Conservation (phyloP, 2,113 vertebrate species). For the Peromyscus californicus region DNA sequence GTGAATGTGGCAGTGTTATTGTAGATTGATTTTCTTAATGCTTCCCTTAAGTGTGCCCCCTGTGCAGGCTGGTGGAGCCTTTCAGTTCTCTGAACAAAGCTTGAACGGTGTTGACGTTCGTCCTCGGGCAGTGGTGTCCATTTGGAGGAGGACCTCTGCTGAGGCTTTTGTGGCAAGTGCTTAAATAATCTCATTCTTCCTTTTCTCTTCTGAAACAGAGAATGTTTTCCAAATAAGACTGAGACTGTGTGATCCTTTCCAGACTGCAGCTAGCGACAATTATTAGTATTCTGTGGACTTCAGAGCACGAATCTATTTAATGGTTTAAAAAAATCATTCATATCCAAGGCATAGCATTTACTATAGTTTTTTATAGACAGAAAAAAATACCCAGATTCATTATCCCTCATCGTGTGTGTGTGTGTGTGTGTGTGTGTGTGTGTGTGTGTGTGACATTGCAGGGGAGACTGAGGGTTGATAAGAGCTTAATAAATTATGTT, state of each 20-base stretch:
- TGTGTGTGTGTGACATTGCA: conserved; percentile 51
- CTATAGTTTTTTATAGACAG: conserved; percentile 65
- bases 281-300: conserved; percentile 78
- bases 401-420: neutral
- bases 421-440: neutral
- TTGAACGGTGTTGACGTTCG: conserved; percentile 78
- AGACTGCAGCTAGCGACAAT: conserved; percentile 67
- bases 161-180: conserved; percentile 73
- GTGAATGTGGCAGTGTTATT: conserved; percentile 63
- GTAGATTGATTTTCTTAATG: conserved; percentile 81
- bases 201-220: neutral
- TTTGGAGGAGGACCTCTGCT: conserved; percentile 68
- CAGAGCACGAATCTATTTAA: conserved; percentile 73
- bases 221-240: conserved; percentile 78
- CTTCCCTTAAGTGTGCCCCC: conserved; percentile 58
- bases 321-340: conserved; percentile 67
- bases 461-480: conserved; percentile 66
- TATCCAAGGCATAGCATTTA: conserved; percentile 72
- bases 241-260: conserved; percentile 66
- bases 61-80: conserved; percentile 14
- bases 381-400: conserved; percentile 56
- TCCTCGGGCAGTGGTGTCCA: conserved; percentile 71
- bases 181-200: conserved; percentile 73
- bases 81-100: conserved; percentile 76
- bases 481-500: conserved; percentile 55